Evolutionary conservation across 2,888 invertebrate genomes (phyloP).

Genomic region (Chesias legatella): DNA sequence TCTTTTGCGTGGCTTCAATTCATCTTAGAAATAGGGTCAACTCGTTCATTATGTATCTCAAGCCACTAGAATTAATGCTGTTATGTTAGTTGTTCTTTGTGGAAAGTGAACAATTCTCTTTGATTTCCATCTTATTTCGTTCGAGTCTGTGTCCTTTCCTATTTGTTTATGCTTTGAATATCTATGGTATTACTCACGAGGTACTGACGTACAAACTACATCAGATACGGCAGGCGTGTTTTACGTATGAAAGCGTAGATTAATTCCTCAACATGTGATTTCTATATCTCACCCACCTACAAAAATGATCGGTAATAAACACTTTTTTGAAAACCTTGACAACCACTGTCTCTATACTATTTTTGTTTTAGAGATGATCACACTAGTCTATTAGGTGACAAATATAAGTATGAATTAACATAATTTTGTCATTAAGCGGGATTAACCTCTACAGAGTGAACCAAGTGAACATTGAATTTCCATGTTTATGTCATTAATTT

Average conservation of each 20-base stretch:
- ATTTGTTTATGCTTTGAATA: conserved; percentile 27
- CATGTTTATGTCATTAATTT: conserved; percentile 29
- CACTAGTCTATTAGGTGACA: conserved; percentile 33
- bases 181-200: conserved; percentile 42
- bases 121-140: conserved; percentile 14
- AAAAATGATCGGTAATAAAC: conserved; percentile 6
- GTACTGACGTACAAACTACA: conserved; percentile 51
- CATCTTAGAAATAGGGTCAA: conserved; percentile 69
- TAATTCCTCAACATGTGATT: conserved; percentile 47
- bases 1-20: conserved; percentile 71
- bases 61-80: conserved; percentile 2
- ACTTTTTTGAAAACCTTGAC: too few species aligned
- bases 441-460: conserved; percentile 28
- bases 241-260: conserved; percentile 50
- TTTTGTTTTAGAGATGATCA: conserved; percentile 25
- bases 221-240: conserved; percentile 48
- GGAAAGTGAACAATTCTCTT: background rate
- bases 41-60: conserved; percentile 39
- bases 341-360: too few species aligned
- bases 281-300: conserved; percentile 27
- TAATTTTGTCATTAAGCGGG: conserved; percentile 35
- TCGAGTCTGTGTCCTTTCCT: conserved; percentile 18
- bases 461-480: conserved; percentile 24
- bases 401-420: conserved; percentile 34
- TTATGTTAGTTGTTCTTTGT: background rate